Evolutionary conservation across 2,888 invertebrate species (phyloP).

Genomic region (Leucoma salicis): DNA sequence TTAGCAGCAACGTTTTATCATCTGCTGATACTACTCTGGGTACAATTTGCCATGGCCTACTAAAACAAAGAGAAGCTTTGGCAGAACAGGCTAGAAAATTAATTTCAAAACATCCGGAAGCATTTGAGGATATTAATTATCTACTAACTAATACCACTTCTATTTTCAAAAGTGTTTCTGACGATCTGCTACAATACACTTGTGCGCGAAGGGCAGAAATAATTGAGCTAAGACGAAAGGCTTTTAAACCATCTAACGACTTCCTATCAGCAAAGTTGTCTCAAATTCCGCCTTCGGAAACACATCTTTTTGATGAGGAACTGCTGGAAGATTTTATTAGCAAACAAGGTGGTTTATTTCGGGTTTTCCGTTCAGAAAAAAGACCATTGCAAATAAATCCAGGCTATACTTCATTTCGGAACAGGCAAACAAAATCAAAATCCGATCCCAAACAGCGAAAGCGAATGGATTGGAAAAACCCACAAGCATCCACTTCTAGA

Average conservation of each 20-base stretch:
- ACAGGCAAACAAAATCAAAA: too few species aligned
- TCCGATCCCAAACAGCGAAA: too few species aligned
- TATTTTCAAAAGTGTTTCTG: slow-evolving; percentile 9
- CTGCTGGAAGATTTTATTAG: not conserved
- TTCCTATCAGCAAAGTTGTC: not conserved
- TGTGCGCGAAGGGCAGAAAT: slow-evolving; percentile 18
- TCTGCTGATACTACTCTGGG: slow-evolving; percentile 16
- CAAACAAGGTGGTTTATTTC: too few species aligned
- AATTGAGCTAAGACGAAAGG: slow-evolving; percentile 13
- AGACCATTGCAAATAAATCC: too few species aligned
- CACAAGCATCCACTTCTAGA: too few species aligned
- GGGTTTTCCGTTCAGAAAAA: too few species aligned
- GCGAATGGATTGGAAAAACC: too few species aligned
- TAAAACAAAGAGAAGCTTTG: slow-evolving; percentile 12
- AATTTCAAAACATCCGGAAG: slow-evolving; percentile 6
- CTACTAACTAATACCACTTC: slow-evolving; percentile 11
- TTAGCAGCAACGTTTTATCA: slow-evolving; percentile 3
- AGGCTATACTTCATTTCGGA: too few species aligned
- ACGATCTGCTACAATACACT: slow-evolving; percentile 19
- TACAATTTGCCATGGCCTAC: slow-evolving; percentile 15
- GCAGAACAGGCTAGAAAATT: slow-evolving; percentile 3
- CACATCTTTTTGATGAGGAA: slow-evolving; percentile 6
- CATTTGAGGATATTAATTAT: not conserved
- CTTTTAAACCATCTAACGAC: slow-evolving; percentile 6
- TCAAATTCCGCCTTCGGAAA: slow-evolving; percentile 6